Evolutionary conservation across 2,113 vertebrate species (phyloP), one percentile per base, ranked within the genome.

Genomic region (Saimiri boliviensis): DNA sequence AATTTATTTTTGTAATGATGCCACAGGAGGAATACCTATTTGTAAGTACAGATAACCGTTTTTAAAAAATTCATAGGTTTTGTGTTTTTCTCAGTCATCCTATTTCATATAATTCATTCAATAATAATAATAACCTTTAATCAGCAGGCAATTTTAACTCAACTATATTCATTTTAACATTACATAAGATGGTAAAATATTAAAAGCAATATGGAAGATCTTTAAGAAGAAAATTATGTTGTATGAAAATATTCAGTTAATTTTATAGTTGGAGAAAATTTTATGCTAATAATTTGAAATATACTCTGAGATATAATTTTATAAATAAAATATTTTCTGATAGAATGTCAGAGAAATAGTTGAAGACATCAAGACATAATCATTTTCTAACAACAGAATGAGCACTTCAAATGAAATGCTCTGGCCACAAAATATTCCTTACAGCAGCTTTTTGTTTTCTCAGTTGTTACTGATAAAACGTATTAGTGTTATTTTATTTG

Each of bases 331-430:
- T 40, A 3, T 32, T 52, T 74, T 27, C 8, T 6, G 4, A 47
- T 5, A 80, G 4, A 45, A 45, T 4, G 30, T 16, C 0, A 19
- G 5, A 1, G 47, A n/a, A 68, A 42, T 12, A 77, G 6, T 11
- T 23, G 20, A 3, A 71, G 10, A 42, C 32, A n/a, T 45, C 17
- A 82, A 86, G 52, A 19, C 0, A 0, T 91, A 52, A 32, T 32
- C 5, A 74, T 35, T 89, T 79, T 25, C 20, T 77, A 52, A 77
- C n/a, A 54, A 35, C 6, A 56, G 5, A 93, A 49, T 40, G 20
- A 63, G 1, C 35, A 27, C 6, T 37, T 32, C 21, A 37, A 1
- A 27, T 25, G 2, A 70, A 37, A 35, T 5, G 3, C 9, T 37
- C 40, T 82, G 27, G 42, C 4, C 4, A 13, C 20, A 56, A 60